Evolutionary conservation across 1,140 invertebrate genomes (phyloP), one percentile per base, ranked within the genome.

Genomic region (Sinonovacula constricta): DNA sequence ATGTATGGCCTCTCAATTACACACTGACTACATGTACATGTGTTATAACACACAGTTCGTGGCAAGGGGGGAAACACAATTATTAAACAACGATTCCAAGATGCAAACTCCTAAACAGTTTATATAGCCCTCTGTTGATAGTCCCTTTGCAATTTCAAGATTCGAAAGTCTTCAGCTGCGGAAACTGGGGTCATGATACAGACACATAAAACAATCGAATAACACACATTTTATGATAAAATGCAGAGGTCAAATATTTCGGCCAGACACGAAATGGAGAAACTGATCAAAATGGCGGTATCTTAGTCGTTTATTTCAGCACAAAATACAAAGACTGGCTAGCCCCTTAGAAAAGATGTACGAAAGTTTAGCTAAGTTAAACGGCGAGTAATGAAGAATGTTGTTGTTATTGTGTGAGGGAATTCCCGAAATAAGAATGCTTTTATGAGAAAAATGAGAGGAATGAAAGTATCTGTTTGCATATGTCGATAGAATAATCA

Each of bases 271-370:
- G 39, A 45, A 45, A 45, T 45, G 18, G 39, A 45, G 39, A 45
- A 76, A 57, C 66, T 76, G 65, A 76, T 45, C 72, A 76, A 76
- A 76, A 76, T 76, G 72, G 72, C 72, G 72, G 72, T 76, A 76
- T 36, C 53, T 53, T 59, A 24, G 39, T 60, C 39, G 18, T 39
- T 70, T 70, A 70, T 70, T 33, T 31, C 33, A 56, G 56, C 68
- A 70, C 39, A 45, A 45, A 45, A 10, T 45, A 18, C 39, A 45
- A 10, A 18, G 39, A 7, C 18, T 45, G 39, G 18, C n/a, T n/a
- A n/a, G n/a, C n/a, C n/a, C n/a, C n/a, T n/a, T n/a, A n/a, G n/a
- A n/a, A n/a, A n/a, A n/a, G n/a, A n/a, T n/a, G n/a, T n/a, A n/a
- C n/a, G n/a, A n/a, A n/a, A n/a, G n/a, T n/a, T n/a, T n/a, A n/a